phyloP scores from a whole-genome alignment of 1,140 invertebrate species.

The Lethocerus indicus region DNA sequence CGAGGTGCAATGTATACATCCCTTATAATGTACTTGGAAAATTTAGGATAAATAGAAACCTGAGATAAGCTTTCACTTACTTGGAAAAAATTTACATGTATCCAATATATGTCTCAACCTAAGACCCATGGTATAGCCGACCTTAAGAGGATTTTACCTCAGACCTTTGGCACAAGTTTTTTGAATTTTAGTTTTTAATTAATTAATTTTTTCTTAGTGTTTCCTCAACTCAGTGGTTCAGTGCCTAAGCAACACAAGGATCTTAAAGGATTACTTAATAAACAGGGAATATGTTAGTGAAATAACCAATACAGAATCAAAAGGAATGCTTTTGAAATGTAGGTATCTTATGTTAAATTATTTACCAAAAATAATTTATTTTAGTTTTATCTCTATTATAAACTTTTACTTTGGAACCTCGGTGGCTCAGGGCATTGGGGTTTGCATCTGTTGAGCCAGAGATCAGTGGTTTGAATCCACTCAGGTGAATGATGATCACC shows the following conservation, averaged over 20 bases:
- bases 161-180: conserved; percentile 3
- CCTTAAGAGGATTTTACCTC: too few species aligned
- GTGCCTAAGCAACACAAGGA: conserved; percentile 76
- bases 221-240: conserved; percentile 96
- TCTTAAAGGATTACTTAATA: conserved; percentile 58
- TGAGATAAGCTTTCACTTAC: background rate
- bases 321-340: conserved; percentile 64
- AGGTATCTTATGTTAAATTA: conserved; percentile 6
- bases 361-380: conserved; percentile 5
- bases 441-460: background rate
- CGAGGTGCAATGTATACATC: too few species aligned
- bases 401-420: background rate
- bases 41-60: background rate
- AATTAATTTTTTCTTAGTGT: conserved; percentile 35
- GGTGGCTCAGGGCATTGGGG: background rate
- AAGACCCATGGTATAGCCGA: too few species aligned
- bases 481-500: too few species aligned
- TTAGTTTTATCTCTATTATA: background rate
- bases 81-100: background rate
- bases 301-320: conserved; percentile 58
- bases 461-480: too few species aligned
- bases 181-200: conserved; percentile 18
- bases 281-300: conserved; percentile 45
- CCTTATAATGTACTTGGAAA: background rate
- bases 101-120: too few species aligned